Conservation (phyloP, 92 coral and sea anemone species). For the Parazoanthus darwini region DNA sequence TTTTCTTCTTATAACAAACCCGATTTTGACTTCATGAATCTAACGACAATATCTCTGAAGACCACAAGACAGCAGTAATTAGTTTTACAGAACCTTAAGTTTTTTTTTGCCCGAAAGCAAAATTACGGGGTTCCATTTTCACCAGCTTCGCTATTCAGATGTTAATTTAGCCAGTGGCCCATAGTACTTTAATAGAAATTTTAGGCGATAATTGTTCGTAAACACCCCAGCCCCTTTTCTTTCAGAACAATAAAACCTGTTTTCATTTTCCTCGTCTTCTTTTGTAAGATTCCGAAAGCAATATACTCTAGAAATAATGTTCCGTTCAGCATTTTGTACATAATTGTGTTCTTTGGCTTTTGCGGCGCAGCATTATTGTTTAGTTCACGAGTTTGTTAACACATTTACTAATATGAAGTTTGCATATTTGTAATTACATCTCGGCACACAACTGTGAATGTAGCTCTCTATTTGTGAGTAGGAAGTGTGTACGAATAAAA, state of each 20-base stretch:
- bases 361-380: constrained; percentile 13
- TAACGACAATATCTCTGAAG: not conserved
- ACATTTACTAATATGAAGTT: constrained; percentile 16
- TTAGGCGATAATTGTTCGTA: constrained; percentile 75
- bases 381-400: constrained; percentile 1
- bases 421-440: constrained; percentile 38
- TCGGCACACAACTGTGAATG: constrained; percentile 43
- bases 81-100: constrained; percentile 5
- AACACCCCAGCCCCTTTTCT: constrained; percentile 70
- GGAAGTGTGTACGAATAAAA: constrained; percentile 38
- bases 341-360: not conserved
- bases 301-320: constrained; percentile 18
- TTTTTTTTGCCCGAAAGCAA: constrained; percentile 34
- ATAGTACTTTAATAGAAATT: constrained; percentile 54
- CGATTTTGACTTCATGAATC: not conserved
- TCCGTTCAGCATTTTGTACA: constrained; percentile 37
- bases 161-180: constrained; percentile 34
- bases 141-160: constrained; percentile 27
- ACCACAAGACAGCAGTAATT: constrained; percentile 27
- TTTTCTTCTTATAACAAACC: not conserved
- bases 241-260: constrained; percentile 36
- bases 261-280: constrained; percentile 35
- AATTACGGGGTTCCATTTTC: constrained; percentile 41
- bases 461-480: constrained; percentile 23
- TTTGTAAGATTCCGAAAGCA: constrained; percentile 36